Base-by-base conservation (phyloP, 2,888 invertebrate genomes). In the Ormyrus labotus region DNA sequence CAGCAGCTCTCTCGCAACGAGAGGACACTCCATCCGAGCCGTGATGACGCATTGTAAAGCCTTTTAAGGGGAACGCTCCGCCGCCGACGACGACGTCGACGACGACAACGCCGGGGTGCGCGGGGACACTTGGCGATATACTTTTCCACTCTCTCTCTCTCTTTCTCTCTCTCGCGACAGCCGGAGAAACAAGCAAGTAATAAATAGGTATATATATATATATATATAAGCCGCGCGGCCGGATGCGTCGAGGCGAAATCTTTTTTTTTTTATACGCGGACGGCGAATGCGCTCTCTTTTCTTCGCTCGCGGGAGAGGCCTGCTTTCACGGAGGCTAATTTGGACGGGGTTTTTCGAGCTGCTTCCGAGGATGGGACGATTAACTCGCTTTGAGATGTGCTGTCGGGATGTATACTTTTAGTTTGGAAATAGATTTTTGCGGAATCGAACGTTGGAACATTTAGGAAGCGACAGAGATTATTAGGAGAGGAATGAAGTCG, bases 11-110 rank as follows among this genome's bases (percentile, higher is more conserved):
- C 34, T 34, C 34, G 34, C 34, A 1, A 34, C 34, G 34, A 53
- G 78, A 71, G 81, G 81, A 79, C 87, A 87, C 90, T 90, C 86
- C 85, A 85, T 85, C 83, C 13, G 55, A 7, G 67, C 81, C 88
- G 86, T 90, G 90, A 90, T 90, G 90, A 90, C 90, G 90, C 90
- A 90, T 90, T 90, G 90, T 90, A 89, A 90, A 88, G 89, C 89
- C 88, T 89, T 88, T 80, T 75, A 82, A 80, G 81, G 80, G 83
- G 82, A 72, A 72, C 72, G 61, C 81, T 87, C 87, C 65, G 53
- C 19, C 45, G 34, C 0, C 34, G 34, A 6, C 13, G 57, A 60
- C 53, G 19, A 72, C 75, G 75, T 61, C 81, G 87, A 87, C 65
- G 53, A 34, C 45, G 34, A 34, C 34, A 2, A 6, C 9, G 57